Conservation (phyloP, 2,113 vertebrate genomes). For the Rhinolophus sinicus region DNA sequence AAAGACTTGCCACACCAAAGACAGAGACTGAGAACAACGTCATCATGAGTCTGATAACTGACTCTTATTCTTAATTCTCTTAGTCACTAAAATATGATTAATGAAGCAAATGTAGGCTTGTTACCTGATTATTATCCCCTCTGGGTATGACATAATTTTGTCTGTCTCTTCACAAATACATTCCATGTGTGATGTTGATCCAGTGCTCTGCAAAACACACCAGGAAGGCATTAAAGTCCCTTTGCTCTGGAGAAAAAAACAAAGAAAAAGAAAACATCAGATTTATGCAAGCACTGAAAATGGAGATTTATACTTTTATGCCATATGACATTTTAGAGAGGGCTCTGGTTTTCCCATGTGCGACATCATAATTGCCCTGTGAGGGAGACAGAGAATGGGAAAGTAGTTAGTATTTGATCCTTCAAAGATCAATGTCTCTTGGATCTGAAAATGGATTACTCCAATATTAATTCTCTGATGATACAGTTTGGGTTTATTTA, state of each 20-base stretch:
- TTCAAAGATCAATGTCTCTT: neutral
- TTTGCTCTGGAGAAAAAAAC: slow-evolving; percentile 48
- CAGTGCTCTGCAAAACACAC: slow-evolving; percentile 53
- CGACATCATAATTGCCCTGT: neutral
- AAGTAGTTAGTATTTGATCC: neutral
- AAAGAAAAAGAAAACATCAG: neutral
- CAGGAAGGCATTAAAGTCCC: slow-evolving; percentile 72
- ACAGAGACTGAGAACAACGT: neutral
- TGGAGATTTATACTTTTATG: slow-evolving; percentile 59
- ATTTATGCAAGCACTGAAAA: slow-evolving; percentile 63
- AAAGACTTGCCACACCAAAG: slow-evolving; percentile 11
- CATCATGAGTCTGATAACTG: neutral
- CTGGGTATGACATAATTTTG: slow-evolving; percentile 77
- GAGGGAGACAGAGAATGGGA: neutral
- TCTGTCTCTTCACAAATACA: slow-evolving; percentile 79
- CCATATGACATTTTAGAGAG: slow-evolving; percentile 47
- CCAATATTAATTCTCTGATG: neutral
- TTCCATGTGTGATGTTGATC: slow-evolving; percentile 79
- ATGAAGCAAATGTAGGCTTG: slow-evolving; percentile 57
- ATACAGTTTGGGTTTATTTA: slow-evolving; percentile 16
- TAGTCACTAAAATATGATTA: slow-evolving; percentile 73
- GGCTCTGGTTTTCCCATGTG: neutral
- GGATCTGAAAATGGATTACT: slow-evolving; percentile 5
- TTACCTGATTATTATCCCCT: slow-evolving; percentile 72
- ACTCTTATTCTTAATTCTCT: slow-evolving; percentile 50